These are phyloP conservation scores for Dicyrtomina minuta DNA, from an alignment of 2,888 invertebrate genomes.

Conservation along the genomic window DNA sequence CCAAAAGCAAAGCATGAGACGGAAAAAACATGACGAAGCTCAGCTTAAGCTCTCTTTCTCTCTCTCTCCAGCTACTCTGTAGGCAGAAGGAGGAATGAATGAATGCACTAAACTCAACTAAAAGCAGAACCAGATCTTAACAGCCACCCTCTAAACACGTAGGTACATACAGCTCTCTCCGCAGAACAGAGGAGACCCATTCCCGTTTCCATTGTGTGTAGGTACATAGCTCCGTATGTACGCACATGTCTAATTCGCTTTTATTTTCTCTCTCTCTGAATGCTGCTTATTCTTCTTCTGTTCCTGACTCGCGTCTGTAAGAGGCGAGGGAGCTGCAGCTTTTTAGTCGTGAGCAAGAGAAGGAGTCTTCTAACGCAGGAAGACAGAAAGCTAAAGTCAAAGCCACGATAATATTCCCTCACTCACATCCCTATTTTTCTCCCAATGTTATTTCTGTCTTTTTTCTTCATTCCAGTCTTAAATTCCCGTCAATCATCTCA, in stretches of 20 bases:
- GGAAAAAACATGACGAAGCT: background rate
- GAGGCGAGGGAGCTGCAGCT: background rate
- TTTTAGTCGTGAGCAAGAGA: background rate
- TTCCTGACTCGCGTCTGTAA: background rate
- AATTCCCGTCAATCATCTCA: conserved; percentile 46
- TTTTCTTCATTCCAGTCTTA: conserved; percentile 36
- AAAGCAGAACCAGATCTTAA: background rate
- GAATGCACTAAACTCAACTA: background rate
- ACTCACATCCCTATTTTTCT: conserved; percentile 32
- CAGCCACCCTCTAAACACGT: background rate
- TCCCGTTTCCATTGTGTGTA: too few relatives aligned
- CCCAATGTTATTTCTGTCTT: conserved; percentile 37
- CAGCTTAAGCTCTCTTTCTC: background rate
- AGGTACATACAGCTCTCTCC: too few relatives aligned
- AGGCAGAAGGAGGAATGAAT: too few relatives aligned
- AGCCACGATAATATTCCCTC: conserved; percentile 38
- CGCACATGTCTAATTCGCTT: background rate
- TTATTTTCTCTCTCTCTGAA: background rate
- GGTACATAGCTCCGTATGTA: too few relatives aligned
- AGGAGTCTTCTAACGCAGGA: background rate
- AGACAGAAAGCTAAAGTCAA: conserved; percentile 7
- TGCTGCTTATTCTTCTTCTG: conserved; percentile 5
- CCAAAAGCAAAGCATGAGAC: too few relatives aligned
- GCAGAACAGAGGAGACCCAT: too few relatives aligned
- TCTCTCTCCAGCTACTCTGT: too few relatives aligned